Conservation (phyloP, 2,113 vertebrate genomes). For the Pelodiscus sinensis region DNA sequence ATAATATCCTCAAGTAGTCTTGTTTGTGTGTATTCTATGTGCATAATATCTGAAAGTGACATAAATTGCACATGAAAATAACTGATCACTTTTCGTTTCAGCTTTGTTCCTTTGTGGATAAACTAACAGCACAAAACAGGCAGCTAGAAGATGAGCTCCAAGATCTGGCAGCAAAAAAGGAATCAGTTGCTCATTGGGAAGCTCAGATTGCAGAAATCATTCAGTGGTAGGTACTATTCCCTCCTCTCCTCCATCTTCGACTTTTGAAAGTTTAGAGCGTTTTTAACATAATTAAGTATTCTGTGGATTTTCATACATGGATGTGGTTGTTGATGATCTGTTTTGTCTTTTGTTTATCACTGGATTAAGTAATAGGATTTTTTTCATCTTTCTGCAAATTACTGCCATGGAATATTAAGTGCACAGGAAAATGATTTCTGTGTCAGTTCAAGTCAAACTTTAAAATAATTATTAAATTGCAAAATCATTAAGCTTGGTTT, state of each 20-base stretch:
- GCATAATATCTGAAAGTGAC: not conserved
- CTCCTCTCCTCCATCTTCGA: not conserved
- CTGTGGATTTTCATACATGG: not conserved
- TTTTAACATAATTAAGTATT: not conserved
- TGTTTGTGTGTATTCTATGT: fast-evolving
- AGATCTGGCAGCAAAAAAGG: conserved; percentile 92
- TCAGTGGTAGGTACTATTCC: conserved; percentile 86
- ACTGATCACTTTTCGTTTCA: conserved; percentile 64
- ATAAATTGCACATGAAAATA: not conserved
- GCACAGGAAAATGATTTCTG: not conserved
- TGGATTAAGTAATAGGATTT: not conserved
- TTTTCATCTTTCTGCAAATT: not conserved
- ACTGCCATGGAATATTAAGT: not conserved
- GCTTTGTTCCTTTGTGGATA: conserved; percentile 93
- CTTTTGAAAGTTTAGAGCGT: not conserved
- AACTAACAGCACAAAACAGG: conserved; percentile 90
- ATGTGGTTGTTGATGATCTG: not conserved
- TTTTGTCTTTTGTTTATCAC: not conserved
- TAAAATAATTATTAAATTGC: not conserved
- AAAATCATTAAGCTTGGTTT: not conserved
- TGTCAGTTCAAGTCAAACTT: not conserved
- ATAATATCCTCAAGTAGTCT: not conserved
- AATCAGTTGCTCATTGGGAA: conserved; percentile 97
- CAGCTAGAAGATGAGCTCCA: conserved; percentile 95
- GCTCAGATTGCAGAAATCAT: conserved; percentile 99